A percentile compares a stretch with the other conserved stretches of the same genome.
Evolutionary conservation across 2,888 invertebrate species (phyloP).

Genomic region (Anthoptus insignis): DNA sequence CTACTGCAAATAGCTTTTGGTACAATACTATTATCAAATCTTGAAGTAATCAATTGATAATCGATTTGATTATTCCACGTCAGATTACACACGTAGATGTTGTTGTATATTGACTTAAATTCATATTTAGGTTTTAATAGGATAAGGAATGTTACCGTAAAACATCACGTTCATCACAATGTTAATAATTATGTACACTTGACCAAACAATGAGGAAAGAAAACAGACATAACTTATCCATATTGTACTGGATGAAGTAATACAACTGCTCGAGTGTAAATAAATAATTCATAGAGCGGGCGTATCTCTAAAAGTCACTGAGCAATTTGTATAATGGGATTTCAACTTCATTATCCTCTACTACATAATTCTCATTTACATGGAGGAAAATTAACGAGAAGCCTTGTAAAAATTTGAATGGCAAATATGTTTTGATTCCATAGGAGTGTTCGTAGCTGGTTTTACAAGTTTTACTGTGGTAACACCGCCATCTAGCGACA

Average conservation of each 20-base stretch:
- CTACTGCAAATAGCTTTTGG: too few relatives aligned
- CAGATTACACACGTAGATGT: background rate
- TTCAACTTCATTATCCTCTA: conserved; percentile 15
- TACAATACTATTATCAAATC: too few relatives aligned
- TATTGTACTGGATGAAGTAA: conserved; percentile 10
- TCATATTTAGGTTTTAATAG: background rate
- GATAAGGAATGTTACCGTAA: background rate
- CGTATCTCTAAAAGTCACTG: conserved; percentile 12
- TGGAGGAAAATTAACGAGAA: background rate
- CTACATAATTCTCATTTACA: background rate
- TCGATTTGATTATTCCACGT: background rate
- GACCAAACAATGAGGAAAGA: conserved; percentile 13
- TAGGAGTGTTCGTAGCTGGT: too few relatives aligned
- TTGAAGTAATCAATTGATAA: too few relatives aligned
- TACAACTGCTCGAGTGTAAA: conserved; percentile 13
- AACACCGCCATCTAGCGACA: too few relatives aligned
- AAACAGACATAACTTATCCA: background rate
- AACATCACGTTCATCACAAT: background rate
- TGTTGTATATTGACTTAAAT: background rate
- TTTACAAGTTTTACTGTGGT: too few relatives aligned
- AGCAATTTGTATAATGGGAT: conserved; percentile 18
- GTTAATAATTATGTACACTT: conserved; percentile 6
- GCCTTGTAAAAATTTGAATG: background rate
- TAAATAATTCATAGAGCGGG: conserved; percentile 23
- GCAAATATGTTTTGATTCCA: background rate